Evolutionary conservation across 2,113 vertebrate genomes (phyloP), one percentile per base, ranked within the genome.

Genomic region (Chaetura pelagica): DNA sequence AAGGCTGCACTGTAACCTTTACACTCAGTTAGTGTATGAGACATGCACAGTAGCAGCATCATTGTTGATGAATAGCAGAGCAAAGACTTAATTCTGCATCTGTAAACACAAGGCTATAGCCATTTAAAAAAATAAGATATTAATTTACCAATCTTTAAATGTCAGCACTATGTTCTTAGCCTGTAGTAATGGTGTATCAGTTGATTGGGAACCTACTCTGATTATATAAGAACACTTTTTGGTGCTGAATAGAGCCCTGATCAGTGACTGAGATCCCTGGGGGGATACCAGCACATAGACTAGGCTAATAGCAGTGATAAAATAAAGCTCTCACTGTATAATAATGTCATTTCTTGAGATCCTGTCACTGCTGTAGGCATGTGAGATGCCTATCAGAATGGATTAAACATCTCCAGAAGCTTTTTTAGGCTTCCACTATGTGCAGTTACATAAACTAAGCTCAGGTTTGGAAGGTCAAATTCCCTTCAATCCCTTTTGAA

Each of bases 111-210:
- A 32, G 87, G 79, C 75, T 81, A 18, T 57, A 94, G 72, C 84
- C 40, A 58, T 52, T 96, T 86, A 5, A 97, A 95, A 98, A 94
- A 97, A 94, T 91, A 97, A 96, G 96, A 81, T 97, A 94, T 80
- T 97, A 97, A 96, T 96, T 97, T 97, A 93, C 58, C 62, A 48
- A 71, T 72, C 87, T 94, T 94, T 86, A 97, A 97, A 97, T 97
- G 96, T 96, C 97, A 97, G 61, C 90, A 81, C 22, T 77, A 86
- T 96, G 52, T 93, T 97, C 84, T 91, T 55, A 92, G 75, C 76
- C 57, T 61, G 44, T 5, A 79, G 57, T 77, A 91, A 84, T 84
- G 66, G 73, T 81, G 82, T 93, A 94, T 87, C 91, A 89, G 68
- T 71, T 97, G 91, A 54, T 55, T 93, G 87, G 74, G 81, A 82